These are phyloP conservation scores for Andrena bucephala DNA, from an alignment of 2,888 invertebrate species.

Conservation along the genomic window DNA sequence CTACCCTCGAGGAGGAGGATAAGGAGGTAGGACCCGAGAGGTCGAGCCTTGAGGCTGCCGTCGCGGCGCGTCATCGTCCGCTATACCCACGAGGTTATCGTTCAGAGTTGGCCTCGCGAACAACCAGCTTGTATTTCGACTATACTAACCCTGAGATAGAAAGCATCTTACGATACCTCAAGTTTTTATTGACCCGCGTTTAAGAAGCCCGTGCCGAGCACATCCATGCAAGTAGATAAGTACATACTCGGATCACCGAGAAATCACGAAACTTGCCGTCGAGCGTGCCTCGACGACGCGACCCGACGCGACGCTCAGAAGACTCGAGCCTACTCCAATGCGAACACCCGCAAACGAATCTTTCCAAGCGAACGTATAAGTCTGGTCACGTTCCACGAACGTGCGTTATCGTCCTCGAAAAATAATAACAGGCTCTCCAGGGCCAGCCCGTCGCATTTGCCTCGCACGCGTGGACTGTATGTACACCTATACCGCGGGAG, in stretches of 20 bases:
- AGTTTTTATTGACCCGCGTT: neutral
- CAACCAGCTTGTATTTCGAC: neutral
- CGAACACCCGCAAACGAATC: conserved; percentile 25
- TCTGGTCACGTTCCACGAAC: conserved; percentile 64
- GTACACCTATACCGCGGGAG: neutral
- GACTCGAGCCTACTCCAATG: neutral
- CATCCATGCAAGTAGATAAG: neutral
- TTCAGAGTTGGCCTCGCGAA: conserved; percentile 36
- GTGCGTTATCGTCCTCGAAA: conserved; percentile 68
- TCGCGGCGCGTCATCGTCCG: conserved; percentile 61
- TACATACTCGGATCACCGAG: neutral
- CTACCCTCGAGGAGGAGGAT: conserved; percentile 48
- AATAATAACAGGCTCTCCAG: conserved; percentile 55
- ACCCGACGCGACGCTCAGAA: too few species aligned
- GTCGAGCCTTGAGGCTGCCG: conserved; percentile 49
- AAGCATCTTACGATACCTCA: neutral
- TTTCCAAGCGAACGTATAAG: conserved; percentile 12
- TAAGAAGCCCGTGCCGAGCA: neutral
- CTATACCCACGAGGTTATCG: conserved; percentile 53
- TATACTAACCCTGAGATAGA: neutral
- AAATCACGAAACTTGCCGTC: neutral
- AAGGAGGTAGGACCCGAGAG: conserved; percentile 11
- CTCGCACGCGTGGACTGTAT: neutral
- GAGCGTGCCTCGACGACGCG: neutral
- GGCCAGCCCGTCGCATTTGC: conserved; percentile 7